A percentile compares a stretch with the other conserved stretches of the same genome.
Evolutionary conservation across 1,140 invertebrate genomes (phyloP).

Genomic region (Hesperophylax magnus): DNA sequence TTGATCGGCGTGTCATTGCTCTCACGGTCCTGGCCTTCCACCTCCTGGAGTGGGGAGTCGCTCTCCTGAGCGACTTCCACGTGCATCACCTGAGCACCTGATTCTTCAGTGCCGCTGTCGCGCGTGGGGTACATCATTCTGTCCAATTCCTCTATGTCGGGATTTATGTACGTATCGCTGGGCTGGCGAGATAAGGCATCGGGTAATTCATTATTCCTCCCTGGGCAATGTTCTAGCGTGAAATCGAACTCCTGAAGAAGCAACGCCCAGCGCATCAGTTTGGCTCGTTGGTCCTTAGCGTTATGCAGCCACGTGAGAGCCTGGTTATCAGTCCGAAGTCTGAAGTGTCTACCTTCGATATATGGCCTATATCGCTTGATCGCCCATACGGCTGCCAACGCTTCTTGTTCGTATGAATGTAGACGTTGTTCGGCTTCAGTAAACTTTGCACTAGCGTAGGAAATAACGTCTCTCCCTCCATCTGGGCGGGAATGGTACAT

Average conservation of each 20-base stretch:
- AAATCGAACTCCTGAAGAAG: constrained; percentile 30
- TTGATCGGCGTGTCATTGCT: background rate
- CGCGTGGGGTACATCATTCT: too few relatives aligned
- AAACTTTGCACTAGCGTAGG: too few relatives aligned
- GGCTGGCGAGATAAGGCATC: constrained; percentile 4
- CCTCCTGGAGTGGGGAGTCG: background rate
- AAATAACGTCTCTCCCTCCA: too few relatives aligned
- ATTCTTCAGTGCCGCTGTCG: background rate
- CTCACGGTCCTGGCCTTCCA: background rate
- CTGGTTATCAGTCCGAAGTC: background rate
- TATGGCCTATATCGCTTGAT: constrained; percentile 7
- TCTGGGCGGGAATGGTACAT: too few relatives aligned
- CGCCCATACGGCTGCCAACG: constrained; percentile 10
- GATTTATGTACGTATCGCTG: background rate
- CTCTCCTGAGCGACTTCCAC: background rate
- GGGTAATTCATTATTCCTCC: constrained; percentile 11
- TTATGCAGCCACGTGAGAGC: background rate
- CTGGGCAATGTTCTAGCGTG: constrained; percentile 9
- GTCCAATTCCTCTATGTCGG: background rate
- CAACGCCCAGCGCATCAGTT: constrained; percentile 18
- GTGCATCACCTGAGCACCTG: background rate
- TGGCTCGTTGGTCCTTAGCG: background rate
- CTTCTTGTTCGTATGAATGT: constrained; percentile 16
- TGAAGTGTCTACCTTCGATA: background rate
- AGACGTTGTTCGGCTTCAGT: too few relatives aligned